Evolutionary conservation across 2,113 vertebrate genomes (phyloP).

Genomic region (Paratilapia polleni): DNA sequence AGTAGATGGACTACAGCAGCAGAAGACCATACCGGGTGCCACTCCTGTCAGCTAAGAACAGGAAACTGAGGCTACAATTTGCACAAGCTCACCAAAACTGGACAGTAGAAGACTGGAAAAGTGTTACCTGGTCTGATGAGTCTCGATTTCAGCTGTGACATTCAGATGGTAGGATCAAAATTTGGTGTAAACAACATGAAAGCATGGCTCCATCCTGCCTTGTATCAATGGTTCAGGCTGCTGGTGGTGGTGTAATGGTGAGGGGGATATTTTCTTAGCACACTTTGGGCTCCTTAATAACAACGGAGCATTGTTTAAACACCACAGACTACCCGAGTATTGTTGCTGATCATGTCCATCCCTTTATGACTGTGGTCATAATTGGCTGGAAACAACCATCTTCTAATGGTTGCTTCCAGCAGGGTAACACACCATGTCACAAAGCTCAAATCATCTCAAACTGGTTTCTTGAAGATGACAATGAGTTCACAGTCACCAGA

Average conservation of each 20-base stretch:
- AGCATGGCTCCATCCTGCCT: not conserved
- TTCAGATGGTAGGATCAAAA: too few relatives aligned
- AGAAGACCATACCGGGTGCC: not conserved
- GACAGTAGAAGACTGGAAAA: too few relatives aligned
- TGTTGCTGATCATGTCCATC: not conserved
- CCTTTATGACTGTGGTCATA: too few relatives aligned
- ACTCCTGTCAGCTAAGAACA: too few relatives aligned
- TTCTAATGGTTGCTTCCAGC: not conserved
- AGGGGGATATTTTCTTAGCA: not conserved
- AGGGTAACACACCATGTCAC: not conserved
- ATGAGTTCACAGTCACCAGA: not conserved
- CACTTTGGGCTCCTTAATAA: accelerated
- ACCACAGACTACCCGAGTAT: accelerated
- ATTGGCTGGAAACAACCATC: too few relatives aligned
- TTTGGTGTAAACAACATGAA: too few relatives aligned
- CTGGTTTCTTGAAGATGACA: not conserved
- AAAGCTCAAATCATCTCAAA: not conserved
- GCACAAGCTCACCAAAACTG: too few relatives aligned
- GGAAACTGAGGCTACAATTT: too few relatives aligned
- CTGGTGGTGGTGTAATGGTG: not conserved
- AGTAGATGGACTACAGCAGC: not conserved
- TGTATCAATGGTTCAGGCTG: not conserved
- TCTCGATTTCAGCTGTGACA: too few relatives aligned
- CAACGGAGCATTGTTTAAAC: not conserved
- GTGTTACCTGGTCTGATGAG: too few relatives aligned